Conservation (phyloP, 92 coral and sea anemone species). For the Palythoa grandis region DNA sequence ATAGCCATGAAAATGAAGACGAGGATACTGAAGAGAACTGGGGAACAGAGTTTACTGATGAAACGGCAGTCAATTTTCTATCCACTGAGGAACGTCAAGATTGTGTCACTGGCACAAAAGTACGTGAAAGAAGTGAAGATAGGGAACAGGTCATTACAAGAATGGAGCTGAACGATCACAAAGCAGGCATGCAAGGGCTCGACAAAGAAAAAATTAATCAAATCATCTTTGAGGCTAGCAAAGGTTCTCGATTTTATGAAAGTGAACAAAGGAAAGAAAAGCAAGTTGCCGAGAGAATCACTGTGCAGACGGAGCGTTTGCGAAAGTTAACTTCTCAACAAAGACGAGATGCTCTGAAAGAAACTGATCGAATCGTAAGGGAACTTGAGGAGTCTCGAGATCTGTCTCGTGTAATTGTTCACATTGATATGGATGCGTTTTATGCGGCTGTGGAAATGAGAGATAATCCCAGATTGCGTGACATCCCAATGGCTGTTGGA, state of each 20-base stretch:
- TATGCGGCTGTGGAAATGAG: conserved; percentile 98
- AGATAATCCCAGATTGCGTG: conserved; percentile 81
- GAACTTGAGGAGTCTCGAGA: conserved; percentile 89
- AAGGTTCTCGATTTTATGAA: conserved; percentile 94
- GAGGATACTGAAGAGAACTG: conserved; percentile 40
- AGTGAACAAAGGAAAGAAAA: conserved; percentile 87
- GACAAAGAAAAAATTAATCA: conserved; percentile 90
- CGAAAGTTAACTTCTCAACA: conserved; percentile 65
- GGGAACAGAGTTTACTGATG: conserved; percentile 14
- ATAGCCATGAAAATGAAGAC: conserved; percentile 5
- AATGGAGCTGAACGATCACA: conserved; percentile 93
- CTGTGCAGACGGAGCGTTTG: conserved; percentile 59
- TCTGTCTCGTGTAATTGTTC: conserved; percentile 88
- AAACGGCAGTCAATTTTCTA: not conserved
- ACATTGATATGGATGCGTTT: conserved; percentile 98
- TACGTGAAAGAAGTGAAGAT: not conserved
- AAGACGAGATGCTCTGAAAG: conserved; percentile 69
- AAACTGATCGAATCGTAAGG: conserved; percentile 68
- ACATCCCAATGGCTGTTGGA: conserved; percentile 98
- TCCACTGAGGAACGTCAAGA: not conserved
- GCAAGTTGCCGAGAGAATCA: conserved; percentile 85
- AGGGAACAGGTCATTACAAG: conserved; percentile 63
- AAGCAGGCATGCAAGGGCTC: conserved; percentile 98
- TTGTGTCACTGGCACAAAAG: not conserved
- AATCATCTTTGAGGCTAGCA: conserved; percentile 94